Evolutionary conservation across 1,140 invertebrate genomes (phyloP), one percentile per base, ranked within the genome.

Genomic region (Drosophila pachea): DNA sequence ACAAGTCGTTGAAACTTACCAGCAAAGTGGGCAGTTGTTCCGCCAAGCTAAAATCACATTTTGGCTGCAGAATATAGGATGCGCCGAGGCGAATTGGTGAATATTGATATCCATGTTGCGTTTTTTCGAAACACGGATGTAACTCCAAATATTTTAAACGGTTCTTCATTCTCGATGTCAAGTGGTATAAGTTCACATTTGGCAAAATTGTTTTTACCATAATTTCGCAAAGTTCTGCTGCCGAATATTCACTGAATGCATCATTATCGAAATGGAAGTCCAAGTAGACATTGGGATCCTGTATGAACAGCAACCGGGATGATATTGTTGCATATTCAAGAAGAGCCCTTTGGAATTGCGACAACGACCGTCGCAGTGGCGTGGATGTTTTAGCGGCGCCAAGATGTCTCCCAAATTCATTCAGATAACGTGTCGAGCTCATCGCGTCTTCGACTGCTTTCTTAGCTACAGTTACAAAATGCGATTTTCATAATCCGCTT

Each of bases 151-250:
- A n/a, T n/a, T 36, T 53, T 0, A 75, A 7, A 4, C 64, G 73
- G 1, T 47, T 49, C 14, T 52, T 65, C 0, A 56, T n/a, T 1
- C 9, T 4, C 7, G 31, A 7, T 4, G 54, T 9, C 33, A 75
- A 33, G 5, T 40, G 12, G 11, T 60, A 64, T 5, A 16, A 12
- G 29, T 61, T 36, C 29, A 75, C 35, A 0, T 56, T 60, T 2
- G 73, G 73, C 49, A 75, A 40, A 1, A 75, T 14, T 4, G 45
- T 32, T 2, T 48, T 40, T n/a, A 68, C 4, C 29, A 75, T 55
- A 11, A 52, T 68, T 22, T 36, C 29, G 40, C 45, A 52, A 0
- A 60, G 42, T 14, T 68, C 64, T 2, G 33, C 1, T 5, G 43
- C 8, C 4, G 49, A 50, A n/a, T 58, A 16, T 12, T 75, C 58